Base-by-base conservation (phyloP, 2,888 invertebrate genomes). In the Lasioglossum oenotherae region DNA sequence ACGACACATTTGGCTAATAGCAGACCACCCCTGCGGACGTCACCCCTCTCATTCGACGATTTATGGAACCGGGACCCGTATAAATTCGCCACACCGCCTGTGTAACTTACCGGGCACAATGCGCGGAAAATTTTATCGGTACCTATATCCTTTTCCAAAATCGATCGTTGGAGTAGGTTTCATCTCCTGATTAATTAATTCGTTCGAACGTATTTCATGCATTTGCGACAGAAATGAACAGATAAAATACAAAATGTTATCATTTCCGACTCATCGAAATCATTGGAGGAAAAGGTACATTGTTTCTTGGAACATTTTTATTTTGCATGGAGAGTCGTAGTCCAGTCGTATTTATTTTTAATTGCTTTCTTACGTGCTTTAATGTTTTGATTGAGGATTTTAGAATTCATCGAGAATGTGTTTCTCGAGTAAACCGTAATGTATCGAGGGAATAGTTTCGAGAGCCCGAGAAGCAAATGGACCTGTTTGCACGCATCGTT, bases 1-100 rank as follows among this genome's bases (percentile, higher is more conserved):
- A 88, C 80, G 84, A 86, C 85, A 78, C 83, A 84, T 85, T 88
- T 77, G 74, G 80, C 78, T 85, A 90, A 90, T 84, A 79, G 88
- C 71, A 19, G 78, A 23, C 35, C 49, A 44, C 46, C 72, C 69
- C 71, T 57, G 44, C 75, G 79, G n/a, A 41, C 69, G 57, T 82
- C 75, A 72, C 69, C 80, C 81, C 80, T 76, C 49, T 71, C 77
- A 53, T 72, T 72, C 35, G 60, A 38, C 81, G 84, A 89, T 90
- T 86, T 86, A 78, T 86, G 78, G 60, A 73, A 16, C 31, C 31
- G 53, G 35, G n/a, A 10, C n/a, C 14, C 69, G 14, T 14, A 60
- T 74, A 82, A 87, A 87, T 87, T 80, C 74, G 38, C 72, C 46
- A 67, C n/a, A 41, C 60, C 67, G 35, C 38, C 44, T 44, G 35